Evolutionary conservation across 1,140 invertebrate genomes (phyloP), one percentile per base, ranked within the genome.

Genomic region (Brachionus asplanchnoidis): DNA sequence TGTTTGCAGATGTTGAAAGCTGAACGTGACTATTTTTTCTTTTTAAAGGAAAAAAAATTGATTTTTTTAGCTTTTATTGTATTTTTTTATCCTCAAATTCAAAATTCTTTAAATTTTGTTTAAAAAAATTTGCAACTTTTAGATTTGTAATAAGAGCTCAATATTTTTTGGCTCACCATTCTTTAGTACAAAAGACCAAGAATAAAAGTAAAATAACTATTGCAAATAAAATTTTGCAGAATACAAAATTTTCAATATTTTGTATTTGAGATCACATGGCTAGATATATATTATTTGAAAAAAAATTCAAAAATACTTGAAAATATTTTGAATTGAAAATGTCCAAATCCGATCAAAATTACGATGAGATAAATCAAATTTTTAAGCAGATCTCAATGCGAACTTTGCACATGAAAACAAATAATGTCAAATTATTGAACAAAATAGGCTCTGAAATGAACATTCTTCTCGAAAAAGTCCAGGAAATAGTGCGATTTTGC

Each of bases 341-440:
- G 68, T n/a, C 36, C 6, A 11, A 36, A 42, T 3, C 36, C 3
- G 66, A 70, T 14, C 23, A 70, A 36, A 70, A 73, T 26, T 77
- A 77, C 32, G 73, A 77, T 26, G 73, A 77, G 11, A 77, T 77
- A 50, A 77, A 77, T 26, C 42, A 77, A 50, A 77, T 77, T 28
- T 12, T 82, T 5, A 60, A 46, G 32, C 26, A 56, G 42, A 40
- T 65, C 9, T 82, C 79, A 7, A 68, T 28, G 40, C 50, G 65
- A 12, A 82, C 79, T 17, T 44, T 82, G 7, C 26, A 82, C 4
- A 60, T 82, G 32, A 82, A 82, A 26, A 36, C 79, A 17, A 82
- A 82, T 20, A 82, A 82, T 82, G 79, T 82, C 7, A 82, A 82
- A 82, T 8, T 68, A 9, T 65, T 82, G 28, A 82, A 82, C 23